Conservation (phyloP, 2,888 invertebrate species). For the Maniola hyperantus region DNA sequence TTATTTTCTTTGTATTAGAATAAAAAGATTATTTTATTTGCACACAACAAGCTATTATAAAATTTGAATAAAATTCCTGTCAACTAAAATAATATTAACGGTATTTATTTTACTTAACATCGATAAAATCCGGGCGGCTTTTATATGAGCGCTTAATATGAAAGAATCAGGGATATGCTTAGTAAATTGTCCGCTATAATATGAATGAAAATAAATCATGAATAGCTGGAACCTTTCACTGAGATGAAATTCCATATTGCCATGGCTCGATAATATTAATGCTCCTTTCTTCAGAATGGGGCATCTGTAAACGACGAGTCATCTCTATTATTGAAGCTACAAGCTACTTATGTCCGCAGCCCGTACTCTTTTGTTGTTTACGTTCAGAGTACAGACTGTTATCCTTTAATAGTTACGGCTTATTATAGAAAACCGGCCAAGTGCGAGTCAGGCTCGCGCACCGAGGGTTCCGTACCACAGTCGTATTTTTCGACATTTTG, state of each 20-base stretch:
- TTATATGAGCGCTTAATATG: conserved; percentile 27
- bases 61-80: too few relatives aligned
- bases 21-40: too few relatives aligned
- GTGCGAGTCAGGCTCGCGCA: too few relatives aligned
- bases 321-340: conserved; percentile 34
- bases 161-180: conserved; percentile 36
- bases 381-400: neutral
- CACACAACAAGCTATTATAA: too few relatives aligned
- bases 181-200: conserved; percentile 41
- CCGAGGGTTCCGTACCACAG: too few relatives aligned
- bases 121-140: neutral
- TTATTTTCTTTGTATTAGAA: too few relatives aligned
- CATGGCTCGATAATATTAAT: conserved; percentile 37
- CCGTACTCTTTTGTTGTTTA: neutral
- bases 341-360: conserved; percentile 22
- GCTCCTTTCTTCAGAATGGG: conserved; percentile 16
- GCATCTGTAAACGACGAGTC: conserved; percentile 20
- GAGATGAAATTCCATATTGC: conserved; percentile 43
- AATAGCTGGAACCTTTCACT: conserved; percentile 39
- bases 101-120: neutral
- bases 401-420: neutral
- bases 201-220: conserved; percentile 43
- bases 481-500: too few relatives aligned
- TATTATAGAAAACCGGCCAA: neutral
- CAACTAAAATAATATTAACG: neutral